Evolutionary conservation across 2,113 vertebrate genomes (phyloP).

Genomic region (Nansenia antarctica): DNA sequence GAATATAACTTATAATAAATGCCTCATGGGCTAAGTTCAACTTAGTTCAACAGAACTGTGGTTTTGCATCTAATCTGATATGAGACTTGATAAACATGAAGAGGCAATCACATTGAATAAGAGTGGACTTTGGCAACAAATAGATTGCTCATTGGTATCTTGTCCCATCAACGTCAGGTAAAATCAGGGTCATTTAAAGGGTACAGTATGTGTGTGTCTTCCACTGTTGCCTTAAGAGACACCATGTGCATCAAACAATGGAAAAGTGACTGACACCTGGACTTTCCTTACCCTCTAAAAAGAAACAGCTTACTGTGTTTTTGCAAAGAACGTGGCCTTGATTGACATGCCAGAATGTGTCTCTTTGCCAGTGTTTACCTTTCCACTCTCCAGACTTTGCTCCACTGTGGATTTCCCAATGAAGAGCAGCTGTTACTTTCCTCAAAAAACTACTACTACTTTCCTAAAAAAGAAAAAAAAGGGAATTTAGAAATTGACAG

Average conservation of each 20-base stretch:
- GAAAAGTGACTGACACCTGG: background rate
- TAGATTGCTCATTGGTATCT: background rate
- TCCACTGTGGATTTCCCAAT: too few species aligned
- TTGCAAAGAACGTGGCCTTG: conserved; percentile 9
- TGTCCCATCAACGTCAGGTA: background rate
- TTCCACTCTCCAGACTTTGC: background rate
- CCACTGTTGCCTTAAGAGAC: too few species aligned
- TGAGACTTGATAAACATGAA: background rate
- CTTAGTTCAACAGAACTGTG: too few species aligned
- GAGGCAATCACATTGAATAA: background rate
- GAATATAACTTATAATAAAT: too few species aligned
- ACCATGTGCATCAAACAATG: too few species aligned
- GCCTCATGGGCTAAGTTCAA: too few species aligned
- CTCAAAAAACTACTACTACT: too few species aligned
- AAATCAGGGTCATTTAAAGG: background rate
- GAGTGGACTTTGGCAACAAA: background rate
- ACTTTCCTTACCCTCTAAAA: background rate
- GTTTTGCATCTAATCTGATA: background rate
- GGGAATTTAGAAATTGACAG: background rate
- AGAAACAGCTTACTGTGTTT: conserved; percentile 7
- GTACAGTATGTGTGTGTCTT: background rate
- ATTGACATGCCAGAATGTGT: conserved; percentile 4
- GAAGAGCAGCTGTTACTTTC: too few species aligned
- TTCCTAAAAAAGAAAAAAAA: background rate
- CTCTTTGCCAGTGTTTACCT: conserved; percentile 11